Percentiles rank a stretch among this genome's conserved stretches.
Conservation (phyloP, 2,888 invertebrate genomes). For the Galerucella nymphaeae region DNA sequence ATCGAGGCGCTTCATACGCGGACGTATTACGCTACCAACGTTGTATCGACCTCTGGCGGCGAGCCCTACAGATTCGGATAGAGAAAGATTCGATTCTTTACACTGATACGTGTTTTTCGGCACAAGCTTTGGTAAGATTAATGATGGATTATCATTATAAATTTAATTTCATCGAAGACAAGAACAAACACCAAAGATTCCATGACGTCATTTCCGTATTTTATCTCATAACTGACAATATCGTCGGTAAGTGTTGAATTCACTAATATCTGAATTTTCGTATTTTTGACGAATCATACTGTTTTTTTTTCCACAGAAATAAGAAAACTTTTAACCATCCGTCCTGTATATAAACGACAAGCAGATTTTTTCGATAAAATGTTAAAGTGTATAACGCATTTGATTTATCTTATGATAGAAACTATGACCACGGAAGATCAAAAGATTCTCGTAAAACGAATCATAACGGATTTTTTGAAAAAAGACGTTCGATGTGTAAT, state of each 20-base stretch:
- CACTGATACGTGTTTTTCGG: conserved; percentile 87
- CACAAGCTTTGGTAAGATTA: conserved; percentile 85
- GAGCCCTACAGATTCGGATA: conserved; percentile 83
- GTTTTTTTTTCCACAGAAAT: conserved; percentile 62
- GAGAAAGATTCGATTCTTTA: conserved; percentile 80
- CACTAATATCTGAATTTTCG: no score
- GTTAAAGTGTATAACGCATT: conserved; percentile 82
- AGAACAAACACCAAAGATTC: conserved; percentile 71
- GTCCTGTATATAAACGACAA: conserved; percentile 81
- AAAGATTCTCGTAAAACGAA: conserved; percentile 63
- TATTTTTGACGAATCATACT: background rate
- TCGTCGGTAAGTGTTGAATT: conserved; percentile 62
- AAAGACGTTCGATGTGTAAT: conserved; percentile 76
- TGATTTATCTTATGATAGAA: conserved; percentile 76
- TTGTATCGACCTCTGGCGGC: conserved; percentile 88
- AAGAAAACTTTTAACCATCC: conserved; percentile 67
- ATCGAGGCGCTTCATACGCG: conserved; percentile 77
- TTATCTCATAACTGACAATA: conserved; percentile 73
- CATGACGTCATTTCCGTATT: conserved; percentile 79
- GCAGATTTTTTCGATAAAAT: conserved; percentile 85
- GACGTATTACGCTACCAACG: conserved; percentile 81
- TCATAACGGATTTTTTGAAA: conserved; percentile 71
- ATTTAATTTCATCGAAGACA: conserved; percentile 63
- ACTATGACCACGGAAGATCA: conserved; percentile 70
- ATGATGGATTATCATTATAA: conserved; percentile 80